Evolutionary conservation across 2,113 vertebrate species (phyloP).

Genomic region (Octodon degus): DNA sequence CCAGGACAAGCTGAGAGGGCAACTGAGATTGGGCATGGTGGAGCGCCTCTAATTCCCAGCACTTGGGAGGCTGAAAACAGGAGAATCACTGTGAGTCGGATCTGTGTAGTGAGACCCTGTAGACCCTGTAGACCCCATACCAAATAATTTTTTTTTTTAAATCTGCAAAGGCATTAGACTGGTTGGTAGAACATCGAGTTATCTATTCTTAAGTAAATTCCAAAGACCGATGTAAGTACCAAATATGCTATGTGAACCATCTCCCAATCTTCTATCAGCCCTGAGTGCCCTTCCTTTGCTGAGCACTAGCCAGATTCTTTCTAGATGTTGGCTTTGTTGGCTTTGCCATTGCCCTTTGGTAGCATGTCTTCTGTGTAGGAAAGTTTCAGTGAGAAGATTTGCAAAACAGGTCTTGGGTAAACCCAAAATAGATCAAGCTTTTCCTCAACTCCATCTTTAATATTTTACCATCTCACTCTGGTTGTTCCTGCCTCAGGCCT

Average conservation of each 20-base stretch:
- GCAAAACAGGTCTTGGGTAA: neutral
- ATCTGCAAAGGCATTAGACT: no score
- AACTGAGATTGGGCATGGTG: no score
- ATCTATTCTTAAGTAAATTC: conserved; percentile 34
- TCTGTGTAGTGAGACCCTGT: no score
- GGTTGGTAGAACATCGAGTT: neutral
- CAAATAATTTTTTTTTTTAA: no score
- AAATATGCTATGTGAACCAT: neutral
- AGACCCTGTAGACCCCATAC: no score
- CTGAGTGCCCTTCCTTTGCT: neutral
- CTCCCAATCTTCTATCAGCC: neutral
- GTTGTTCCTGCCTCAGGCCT: neutral
- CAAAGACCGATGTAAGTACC: neutral
- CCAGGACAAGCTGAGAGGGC: no score
- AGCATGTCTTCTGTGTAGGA: neutral
- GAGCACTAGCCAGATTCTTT: neutral
- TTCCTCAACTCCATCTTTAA: conserved; percentile 5
- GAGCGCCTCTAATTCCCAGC: no score
- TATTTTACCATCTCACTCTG: neutral
- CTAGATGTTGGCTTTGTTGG: neutral
- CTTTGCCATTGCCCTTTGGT: neutral
- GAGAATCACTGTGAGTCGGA: no score
- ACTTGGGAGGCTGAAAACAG: no score
- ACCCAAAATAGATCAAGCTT: neutral
- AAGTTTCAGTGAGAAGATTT: conserved; percentile 16